A percentile compares a stretch with the other conserved stretches of the same genome.
These are phyloP conservation scores for Andrena camellia DNA, from an alignment of 2,888 invertebrate genomes.

Conservation along the genomic window DNA sequence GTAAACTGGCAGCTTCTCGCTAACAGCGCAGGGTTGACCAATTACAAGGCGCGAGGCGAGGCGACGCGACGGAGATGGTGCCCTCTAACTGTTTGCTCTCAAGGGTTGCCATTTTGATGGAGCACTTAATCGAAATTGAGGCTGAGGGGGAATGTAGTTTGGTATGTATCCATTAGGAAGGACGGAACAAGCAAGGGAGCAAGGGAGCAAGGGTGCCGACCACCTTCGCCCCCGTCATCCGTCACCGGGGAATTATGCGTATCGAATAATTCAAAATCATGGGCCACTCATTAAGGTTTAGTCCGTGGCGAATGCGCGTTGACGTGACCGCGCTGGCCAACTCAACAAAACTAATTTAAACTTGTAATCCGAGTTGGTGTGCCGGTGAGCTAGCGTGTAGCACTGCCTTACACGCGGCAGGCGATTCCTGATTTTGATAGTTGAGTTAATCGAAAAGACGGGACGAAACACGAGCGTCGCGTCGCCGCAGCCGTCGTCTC, in stretches of 20 bases:
- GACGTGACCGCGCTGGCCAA: slow-evolving; percentile 31
- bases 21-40: neutral
- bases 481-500: neutral
- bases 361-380: slow-evolving; percentile 40
- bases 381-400: neutral
- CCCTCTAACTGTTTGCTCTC: slow-evolving; percentile 56
- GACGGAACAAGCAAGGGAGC: slow-evolving; percentile 20
- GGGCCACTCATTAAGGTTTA: slow-evolving; percentile 45
- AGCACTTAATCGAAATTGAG: slow-evolving; percentile 69
- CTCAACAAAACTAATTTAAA: slow-evolving; percentile 67
- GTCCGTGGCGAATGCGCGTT: slow-evolving; percentile 4
- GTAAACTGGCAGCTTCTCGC: neutral
- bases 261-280: slow-evolving; percentile 66
- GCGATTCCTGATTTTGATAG: slow-evolving; percentile 49
- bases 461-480: neutral
- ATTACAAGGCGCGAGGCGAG: slow-evolving; percentile 2
- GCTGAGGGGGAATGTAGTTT: slow-evolving; percentile 60
- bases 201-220: neutral
- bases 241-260: slow-evolving; percentile 62
- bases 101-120: slow-evolving; percentile 64
- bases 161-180: slow-evolving; percentile 63
- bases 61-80: slow-evolving; percentile 39
- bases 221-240: slow-evolving; percentile 29
- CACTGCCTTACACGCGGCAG: neutral
- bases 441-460: slow-evolving; percentile 57